Evolutionary conservation across 1,140 invertebrate species (phyloP).

Genomic region (Drosophila triauraria): DNA sequence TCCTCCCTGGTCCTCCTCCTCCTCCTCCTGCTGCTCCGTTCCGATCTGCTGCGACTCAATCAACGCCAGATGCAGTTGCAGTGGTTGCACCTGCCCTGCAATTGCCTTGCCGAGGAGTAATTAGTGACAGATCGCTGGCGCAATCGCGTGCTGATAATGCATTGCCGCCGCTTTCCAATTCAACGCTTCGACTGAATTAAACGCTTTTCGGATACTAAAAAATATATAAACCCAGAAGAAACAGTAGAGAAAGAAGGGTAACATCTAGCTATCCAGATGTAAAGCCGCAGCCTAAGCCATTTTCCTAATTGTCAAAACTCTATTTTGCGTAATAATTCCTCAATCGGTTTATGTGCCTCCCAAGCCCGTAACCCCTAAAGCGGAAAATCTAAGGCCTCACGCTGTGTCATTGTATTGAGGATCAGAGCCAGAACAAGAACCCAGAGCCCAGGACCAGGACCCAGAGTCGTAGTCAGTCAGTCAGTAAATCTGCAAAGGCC

Average conservation of each 20-base stretch:
- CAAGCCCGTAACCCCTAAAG: constrained; percentile 12
- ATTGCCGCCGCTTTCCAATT: constrained; percentile 51
- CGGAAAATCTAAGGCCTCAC: constrained; percentile 43
- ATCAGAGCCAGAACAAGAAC: constrained; percentile 19
- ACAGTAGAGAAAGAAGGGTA: not conserved
- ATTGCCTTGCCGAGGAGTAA: constrained; percentile 56
- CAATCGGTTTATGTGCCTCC: constrained; percentile 67
- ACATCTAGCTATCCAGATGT: no score
- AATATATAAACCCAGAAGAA: not conserved
- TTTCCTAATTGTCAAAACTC: constrained; percentile 49
- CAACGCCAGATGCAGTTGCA: constrained; percentile 61
- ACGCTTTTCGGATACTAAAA: constrained; percentile 27
- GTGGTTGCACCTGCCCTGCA: constrained; percentile 48
- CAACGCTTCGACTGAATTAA: constrained; percentile 69
- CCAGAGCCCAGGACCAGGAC: constrained; percentile 1
- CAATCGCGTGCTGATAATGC: constrained; percentile 79
- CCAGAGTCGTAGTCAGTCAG: not conserved
- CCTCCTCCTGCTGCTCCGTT: constrained; percentile 45
- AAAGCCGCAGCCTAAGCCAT: constrained; percentile 13
- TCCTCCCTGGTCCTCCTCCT: constrained; percentile 2
- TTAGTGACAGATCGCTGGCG: constrained; percentile 79
- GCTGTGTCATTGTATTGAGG: constrained; percentile 65
- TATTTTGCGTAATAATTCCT: constrained; percentile 80
- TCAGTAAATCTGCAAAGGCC: constrained; percentile 24
- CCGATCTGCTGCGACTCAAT: constrained; percentile 69